phyloP scores from a whole-genome alignment of 2,888 invertebrate genomes.

The Trissolcus japonicus region DNA sequence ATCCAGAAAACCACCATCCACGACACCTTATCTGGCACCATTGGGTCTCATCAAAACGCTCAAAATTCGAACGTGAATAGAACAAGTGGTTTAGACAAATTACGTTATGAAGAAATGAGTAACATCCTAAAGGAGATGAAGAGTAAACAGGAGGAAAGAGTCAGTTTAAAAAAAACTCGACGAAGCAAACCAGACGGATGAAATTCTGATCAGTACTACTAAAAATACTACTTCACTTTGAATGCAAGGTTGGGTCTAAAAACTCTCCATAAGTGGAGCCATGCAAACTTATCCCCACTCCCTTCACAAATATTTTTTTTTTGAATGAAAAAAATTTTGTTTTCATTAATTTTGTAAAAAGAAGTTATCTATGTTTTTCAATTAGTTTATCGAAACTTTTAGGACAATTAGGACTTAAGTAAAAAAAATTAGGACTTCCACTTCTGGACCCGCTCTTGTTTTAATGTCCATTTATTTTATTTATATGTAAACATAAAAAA shows the following conservation, averaged over 20 bases:
- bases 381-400: no score
- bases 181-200: background rate
- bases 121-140: constrained; percentile 10
- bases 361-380: no score
- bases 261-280: no score
- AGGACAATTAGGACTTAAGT: no score
- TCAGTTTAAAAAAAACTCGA: background rate
- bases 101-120: constrained; percentile 9
- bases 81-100: background rate
- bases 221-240: no score
- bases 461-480: background rate
- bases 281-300: no score
- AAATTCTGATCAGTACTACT: background rate
- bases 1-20: background rate
- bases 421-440: no score
- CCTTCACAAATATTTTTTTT: no score
- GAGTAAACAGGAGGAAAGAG: constrained; percentile 2
- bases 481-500: background rate
- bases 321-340: no score
- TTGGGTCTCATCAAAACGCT: background rate
- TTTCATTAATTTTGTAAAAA: no score
- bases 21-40: background rate
- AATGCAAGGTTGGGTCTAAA: no score
- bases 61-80: background rate
- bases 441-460: background rate